A percentile compares a stretch with the other conserved stretches of the same genome.
phyloP scores from a whole-genome alignment of 2,888 invertebrate species.

The Halocaridina rubra region DNA sequence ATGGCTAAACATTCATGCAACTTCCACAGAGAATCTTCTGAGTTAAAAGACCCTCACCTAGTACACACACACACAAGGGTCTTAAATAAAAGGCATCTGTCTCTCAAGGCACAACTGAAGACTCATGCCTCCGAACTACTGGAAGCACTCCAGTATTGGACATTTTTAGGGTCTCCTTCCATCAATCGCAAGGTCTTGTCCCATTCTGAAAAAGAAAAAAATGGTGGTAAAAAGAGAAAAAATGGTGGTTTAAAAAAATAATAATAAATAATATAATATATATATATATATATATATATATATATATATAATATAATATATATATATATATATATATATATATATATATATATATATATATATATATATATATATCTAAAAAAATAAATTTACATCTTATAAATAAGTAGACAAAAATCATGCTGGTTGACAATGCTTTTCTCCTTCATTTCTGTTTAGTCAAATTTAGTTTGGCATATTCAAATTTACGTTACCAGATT shows the following conservation, averaged over 20 bases:
- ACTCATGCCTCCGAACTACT: slow-evolving; percentile 25
- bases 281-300: no score
- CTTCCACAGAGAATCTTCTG: not conserved
- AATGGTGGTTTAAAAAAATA: no score
- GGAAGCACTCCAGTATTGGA: slow-evolving; percentile 57
- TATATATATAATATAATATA: not conserved
- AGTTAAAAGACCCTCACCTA: slow-evolving; percentile 2
- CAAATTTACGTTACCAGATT: no score
- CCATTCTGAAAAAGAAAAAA: slow-evolving; percentile 45
- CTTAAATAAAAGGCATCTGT: not conserved
- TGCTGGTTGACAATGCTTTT: no score
- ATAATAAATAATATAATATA: no score
- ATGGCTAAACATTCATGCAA: not conserved
- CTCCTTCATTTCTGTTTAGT: no score
- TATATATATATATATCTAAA: no score
- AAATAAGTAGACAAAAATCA: no score
- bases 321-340: not conserved
- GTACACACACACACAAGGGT: slow-evolving; percentile 34
- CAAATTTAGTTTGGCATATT: no score
- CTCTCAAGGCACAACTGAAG: not conserved
- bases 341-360: no score
- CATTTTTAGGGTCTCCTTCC: slow-evolving; percentile 56
- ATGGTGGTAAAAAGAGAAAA: no score
- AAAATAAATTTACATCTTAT: no score
- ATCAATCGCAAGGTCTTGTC: slow-evolving; percentile 43